Conservation (phyloP, 2,888 invertebrate species). For the Drosophila limbata region DNA sequence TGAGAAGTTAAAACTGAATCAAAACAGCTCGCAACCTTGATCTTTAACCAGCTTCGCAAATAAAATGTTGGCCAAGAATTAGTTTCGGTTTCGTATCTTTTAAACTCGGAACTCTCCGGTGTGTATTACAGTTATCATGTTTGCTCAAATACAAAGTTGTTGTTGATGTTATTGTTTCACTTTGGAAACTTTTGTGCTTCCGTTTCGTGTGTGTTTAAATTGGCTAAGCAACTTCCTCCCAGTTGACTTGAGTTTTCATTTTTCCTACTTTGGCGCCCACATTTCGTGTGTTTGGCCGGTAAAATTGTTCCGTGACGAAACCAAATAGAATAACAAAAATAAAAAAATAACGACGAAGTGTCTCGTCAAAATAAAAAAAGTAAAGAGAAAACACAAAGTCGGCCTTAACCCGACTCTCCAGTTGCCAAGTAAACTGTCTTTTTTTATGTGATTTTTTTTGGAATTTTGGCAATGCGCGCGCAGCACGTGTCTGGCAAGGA, state of each 20-base stretch:
- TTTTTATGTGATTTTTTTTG: neutral
- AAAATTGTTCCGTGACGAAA: constrained; percentile 55
- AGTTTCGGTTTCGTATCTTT: neutral
- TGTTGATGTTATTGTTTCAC: neutral
- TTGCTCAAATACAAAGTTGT: neutral
- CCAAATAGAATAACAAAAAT: constrained; percentile 54
- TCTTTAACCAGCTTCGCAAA: neutral
- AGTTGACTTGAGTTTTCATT: constrained; percentile 8
- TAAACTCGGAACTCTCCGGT: constrained; percentile 17
- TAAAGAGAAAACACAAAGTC: constrained; percentile 14
- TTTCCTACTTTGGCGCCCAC: constrained; percentile 26
- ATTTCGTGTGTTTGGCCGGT: constrained; percentile 32
- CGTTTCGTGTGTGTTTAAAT: constrained; percentile 42
- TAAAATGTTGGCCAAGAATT: neutral
- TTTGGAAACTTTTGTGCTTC: constrained; percentile 12
- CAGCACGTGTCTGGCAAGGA: constrained; percentile 84
- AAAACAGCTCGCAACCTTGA: constrained; percentile 7
- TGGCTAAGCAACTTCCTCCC: constrained; percentile 45
- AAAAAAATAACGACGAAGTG: constrained; percentile 54
- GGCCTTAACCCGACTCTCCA: constrained; percentile 31
- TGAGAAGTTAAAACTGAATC: neutral
- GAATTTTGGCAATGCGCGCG: constrained; percentile 81
- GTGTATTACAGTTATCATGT: constrained; percentile 9
- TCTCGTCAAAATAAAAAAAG: constrained; percentile 51
- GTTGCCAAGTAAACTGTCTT: constrained; percentile 44